Conservation (phyloP, 2,113 vertebrate species). For the Pelobates fuscus region DNA sequence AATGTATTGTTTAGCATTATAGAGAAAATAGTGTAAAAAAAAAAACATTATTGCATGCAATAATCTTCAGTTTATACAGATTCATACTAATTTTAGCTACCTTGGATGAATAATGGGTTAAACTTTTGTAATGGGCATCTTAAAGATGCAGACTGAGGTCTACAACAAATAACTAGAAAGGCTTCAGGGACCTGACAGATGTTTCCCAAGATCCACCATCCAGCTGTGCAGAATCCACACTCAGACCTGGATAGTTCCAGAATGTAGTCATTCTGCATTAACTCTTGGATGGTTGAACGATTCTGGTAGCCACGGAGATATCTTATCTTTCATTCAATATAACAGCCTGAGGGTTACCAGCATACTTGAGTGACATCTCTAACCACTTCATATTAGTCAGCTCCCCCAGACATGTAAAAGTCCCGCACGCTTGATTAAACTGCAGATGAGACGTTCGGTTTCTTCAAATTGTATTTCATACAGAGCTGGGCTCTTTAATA, state of each 20-base stretch:
- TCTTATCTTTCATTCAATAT: not conserved
- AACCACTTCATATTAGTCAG: slow-evolving; percentile 15
- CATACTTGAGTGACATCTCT: slow-evolving; percentile 14
- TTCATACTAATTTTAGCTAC: too few species aligned
- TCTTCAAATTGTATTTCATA: too few species aligned
- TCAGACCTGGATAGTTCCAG: slow-evolving; percentile 17
- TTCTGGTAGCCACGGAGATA: not conserved
- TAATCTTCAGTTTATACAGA: too few species aligned
- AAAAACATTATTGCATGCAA: too few species aligned
- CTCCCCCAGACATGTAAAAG: not conserved
- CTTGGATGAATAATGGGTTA: too few species aligned
- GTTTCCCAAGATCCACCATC: slow-evolving; percentile 28
- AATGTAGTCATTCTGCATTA: slow-evolving; percentile 33
- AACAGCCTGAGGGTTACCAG: slow-evolving; percentile 8
- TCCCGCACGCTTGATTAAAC: not conserved
- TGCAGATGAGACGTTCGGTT: not conserved
- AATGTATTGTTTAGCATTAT: too few species aligned
- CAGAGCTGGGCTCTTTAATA: not conserved
- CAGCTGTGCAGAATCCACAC: slow-evolving; percentile 36
- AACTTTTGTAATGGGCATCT: too few species aligned
- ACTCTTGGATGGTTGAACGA: slow-evolving; percentile 23
- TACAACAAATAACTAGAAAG: slow-evolving; percentile 27
- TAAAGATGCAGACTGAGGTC: slow-evolving; percentile 10
- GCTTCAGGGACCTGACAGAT: slow-evolving; percentile 26
- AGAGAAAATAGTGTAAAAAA: too few species aligned